Base-by-base conservation (phyloP, 1,140 invertebrate species). In the Glossosoma conforme region DNA sequence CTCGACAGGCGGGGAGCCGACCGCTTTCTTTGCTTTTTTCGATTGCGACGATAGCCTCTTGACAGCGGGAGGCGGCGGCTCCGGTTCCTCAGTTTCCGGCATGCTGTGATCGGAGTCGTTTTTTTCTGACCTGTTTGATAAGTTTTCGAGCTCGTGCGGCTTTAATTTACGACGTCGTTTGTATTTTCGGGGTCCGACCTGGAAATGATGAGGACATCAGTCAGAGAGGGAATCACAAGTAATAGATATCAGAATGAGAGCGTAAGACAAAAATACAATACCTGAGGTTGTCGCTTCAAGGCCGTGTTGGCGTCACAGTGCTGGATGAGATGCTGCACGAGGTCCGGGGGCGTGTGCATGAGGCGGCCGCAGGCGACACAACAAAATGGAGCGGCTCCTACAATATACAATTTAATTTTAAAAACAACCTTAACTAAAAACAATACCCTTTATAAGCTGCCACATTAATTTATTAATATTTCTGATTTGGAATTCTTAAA, bases 261-360 rank as follows among this genome's bases (percentile, higher is more conserved):
- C 25, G 6, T 28, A 8, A 44, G 5, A 15, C 8, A 13, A n/a
- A 18, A 4, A 22, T 38, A 25, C n/a, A 35, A 65, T 54, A 81
- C 78, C 65, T 86, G 82, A 1, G 86, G 86, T 52, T 87, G 82
- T 19, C 87, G 72, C 59, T 84, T 82, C 64, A 85, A 75, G 1
- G 86, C 87, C 0, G 87, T 91, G 62, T 89, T 89, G 37, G 85
- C 81, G 61, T 91, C 87, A 58, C 86, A 88, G 58, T 91, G 87
- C 52, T 87, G 80, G 19, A 89, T 87, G 35, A 90, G 77, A 68
- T 91, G 87, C 36, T 84, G 77, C 13, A 88, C 85, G 5, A 91
- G 69, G 59, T 89, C 85, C 18, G 80, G 78, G 2, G 86, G 87
- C 0, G 83, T 80, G 14, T 75, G 66, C 57, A 85, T 77, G 15